phyloP scores from a whole-genome alignment of 2,797 vertebrate species.

The Phalanger gymnotis region DNA sequence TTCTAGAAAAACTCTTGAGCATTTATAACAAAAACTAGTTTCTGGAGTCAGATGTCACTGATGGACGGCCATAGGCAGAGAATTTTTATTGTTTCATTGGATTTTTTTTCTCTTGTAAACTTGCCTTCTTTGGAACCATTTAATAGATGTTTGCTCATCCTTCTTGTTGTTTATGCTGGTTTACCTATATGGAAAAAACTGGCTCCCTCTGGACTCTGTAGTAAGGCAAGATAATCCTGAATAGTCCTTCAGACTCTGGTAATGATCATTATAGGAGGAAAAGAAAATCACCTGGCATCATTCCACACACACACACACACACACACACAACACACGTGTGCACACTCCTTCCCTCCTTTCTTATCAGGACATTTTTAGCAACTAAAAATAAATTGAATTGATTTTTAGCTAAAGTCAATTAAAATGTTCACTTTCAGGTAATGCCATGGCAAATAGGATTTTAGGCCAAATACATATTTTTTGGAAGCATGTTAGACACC shows the following conservation, averaged over 20 bases:
- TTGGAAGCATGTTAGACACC: not conserved
- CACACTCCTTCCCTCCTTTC: not conserved
- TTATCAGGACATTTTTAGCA: conserved; percentile 1
- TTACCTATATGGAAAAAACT: not conserved
- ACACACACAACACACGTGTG: too few relatives aligned
- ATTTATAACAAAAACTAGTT: not conserved
- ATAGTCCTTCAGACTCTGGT: not conserved
- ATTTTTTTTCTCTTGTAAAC: not conserved
- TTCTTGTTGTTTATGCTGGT: not conserved
- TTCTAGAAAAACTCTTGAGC: not conserved
- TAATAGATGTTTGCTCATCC: not conserved
- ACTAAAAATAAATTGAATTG: not conserved
- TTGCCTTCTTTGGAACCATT: not conserved
- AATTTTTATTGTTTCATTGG: not conserved
- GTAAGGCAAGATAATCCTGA: conserved; percentile 9
- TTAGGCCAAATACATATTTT: not conserved
- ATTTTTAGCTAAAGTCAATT: conserved; percentile 31
- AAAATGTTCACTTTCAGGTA: conserved; percentile 43
- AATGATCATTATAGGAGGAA: conserved; percentile 2
- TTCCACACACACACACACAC: not conserved
- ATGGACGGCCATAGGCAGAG: not conserved
- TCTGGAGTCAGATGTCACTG: not conserved
- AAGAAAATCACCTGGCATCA: not conserved
- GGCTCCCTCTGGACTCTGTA: not conserved
- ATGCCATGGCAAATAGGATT: conserved; percentile 2